These are phyloP conservation scores for Lethocerus indicus DNA, from an alignment of 1,140 invertebrate species.

Conservation along the genomic window DNA sequence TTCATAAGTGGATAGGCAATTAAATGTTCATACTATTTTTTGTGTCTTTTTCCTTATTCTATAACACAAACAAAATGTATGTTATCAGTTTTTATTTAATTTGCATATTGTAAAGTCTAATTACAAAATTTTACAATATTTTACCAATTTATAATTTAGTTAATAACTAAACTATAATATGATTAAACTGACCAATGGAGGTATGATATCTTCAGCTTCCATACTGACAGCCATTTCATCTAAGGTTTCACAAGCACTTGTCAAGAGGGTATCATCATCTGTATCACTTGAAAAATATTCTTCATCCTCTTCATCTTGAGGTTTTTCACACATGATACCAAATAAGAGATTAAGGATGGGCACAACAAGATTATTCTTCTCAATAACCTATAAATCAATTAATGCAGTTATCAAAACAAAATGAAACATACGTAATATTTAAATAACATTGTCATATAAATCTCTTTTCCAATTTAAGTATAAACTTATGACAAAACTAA, in stretches of 20 bases:
- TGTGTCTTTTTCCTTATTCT: neutral
- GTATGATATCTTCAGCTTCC: slow-evolving; percentile 58
- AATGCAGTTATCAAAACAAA: neutral
- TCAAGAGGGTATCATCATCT: slow-evolving; percentile 37
- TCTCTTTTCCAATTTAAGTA: too few relatives aligned
- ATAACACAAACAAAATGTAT: neutral
- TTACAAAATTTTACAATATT: neutral
- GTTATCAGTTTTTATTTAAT: neutral
- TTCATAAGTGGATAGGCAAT: neutral
- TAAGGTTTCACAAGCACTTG: slow-evolving; percentile 51
- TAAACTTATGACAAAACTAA: too few relatives aligned
- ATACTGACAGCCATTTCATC: slow-evolving; percentile 59
- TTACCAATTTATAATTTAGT: neutral
- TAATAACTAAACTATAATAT: neutral
- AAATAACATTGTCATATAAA: too few relatives aligned
- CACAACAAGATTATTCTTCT: slow-evolving; percentile 54
- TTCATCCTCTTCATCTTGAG: slow-evolving; percentile 36
- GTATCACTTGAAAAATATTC: slow-evolving; percentile 40
- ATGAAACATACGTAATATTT: neutral
- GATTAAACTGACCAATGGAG: slow-evolving; percentile 36
- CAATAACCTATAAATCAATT: slow-evolving; percentile 31
- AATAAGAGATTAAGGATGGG: slow-evolving; percentile 53
- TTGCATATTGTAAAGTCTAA: neutral
- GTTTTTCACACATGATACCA: slow-evolving; percentile 39
- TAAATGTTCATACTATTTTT: neutral